phyloP scores from a whole-genome alignment of 2,888 invertebrate species.

The Lumbricus terrestris region DNA sequence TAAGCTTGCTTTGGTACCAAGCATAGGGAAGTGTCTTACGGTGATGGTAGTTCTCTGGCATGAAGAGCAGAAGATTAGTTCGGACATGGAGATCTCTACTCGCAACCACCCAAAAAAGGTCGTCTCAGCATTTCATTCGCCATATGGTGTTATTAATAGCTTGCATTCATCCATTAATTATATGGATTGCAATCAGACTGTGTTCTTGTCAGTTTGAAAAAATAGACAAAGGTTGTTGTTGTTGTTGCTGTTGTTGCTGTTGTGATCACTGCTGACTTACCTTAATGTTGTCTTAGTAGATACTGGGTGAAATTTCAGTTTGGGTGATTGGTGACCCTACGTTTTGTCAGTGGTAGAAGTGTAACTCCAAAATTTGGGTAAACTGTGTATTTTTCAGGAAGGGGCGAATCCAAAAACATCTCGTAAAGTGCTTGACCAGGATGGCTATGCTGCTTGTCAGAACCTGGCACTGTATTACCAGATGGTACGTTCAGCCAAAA shows the following conservation, averaged over 20 bases:
- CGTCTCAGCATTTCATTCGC: too few relatives aligned
- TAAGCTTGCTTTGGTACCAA: not conserved
- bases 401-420: slow-evolving; percentile 88
- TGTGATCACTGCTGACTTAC: not conserved
- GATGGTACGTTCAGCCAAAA: slow-evolving; percentile 74
- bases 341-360: not conserved
- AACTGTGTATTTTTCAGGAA: slow-evolving; percentile 66
- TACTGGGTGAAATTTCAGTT: not conserved
- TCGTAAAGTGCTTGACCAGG: slow-evolving; percentile 77
- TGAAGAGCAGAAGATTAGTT: too few relatives aligned
- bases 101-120: too few relatives aligned
- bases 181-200: too few relatives aligned
- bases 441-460: slow-evolving; percentile 79
- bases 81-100: too few relatives aligned
- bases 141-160: too few relatives aligned
- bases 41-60: too few relatives aligned
- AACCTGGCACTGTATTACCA: slow-evolving; percentile 90
- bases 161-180: too few relatives aligned
- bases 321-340: not conserved
- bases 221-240: too few relatives aligned
- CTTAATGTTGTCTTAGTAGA: not conserved
- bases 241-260: too few relatives aligned
- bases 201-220: too few relatives aligned
- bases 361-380: not conserved
- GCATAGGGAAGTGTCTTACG: too few relatives aligned